A percentile compares a stretch with the other conserved stretches of the same genome.
phyloP scores from a whole-genome alignment of 2,113 vertebrate genomes.

The Pipa parva region DNA sequence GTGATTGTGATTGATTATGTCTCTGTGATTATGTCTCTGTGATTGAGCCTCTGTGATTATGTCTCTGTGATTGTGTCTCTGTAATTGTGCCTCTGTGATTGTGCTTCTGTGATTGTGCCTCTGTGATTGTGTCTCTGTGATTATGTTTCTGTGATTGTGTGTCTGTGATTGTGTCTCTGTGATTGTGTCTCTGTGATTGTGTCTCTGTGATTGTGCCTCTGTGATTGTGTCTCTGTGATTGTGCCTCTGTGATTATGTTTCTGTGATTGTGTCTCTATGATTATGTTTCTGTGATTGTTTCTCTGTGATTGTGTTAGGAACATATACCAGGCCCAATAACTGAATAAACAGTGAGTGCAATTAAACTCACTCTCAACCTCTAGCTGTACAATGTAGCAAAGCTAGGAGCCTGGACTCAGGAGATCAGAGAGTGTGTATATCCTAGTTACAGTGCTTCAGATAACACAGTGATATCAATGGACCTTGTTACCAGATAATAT shows the following conservation, averaged over 20 bases:
- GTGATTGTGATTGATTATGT: too few species aligned
- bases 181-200: conserved; percentile 24
- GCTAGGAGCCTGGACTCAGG: neutral
- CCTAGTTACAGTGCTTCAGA: neutral
- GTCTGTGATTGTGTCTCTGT: conserved; percentile 25
- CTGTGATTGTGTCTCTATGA: conserved; percentile 27
- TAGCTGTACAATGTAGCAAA: neutral
- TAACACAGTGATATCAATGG: neutral
- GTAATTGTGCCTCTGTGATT: too few species aligned
- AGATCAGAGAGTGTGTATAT: neutral
- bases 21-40: too few species aligned
- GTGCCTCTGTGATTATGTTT: too few species aligned
- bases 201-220: conserved; percentile 26
- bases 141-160: too few species aligned
- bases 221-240: conserved; percentile 27
- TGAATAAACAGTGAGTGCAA: conserved; percentile 20
- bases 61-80: too few species aligned
- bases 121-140: too few species aligned
- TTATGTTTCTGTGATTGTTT: conserved; percentile 20
- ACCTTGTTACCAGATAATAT: neutral
- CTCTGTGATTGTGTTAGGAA: conserved; percentile 17
- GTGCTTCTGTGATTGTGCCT: too few species aligned
- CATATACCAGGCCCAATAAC: conserved; percentile 26
- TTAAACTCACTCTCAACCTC: neutral
- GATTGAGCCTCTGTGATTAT: too few species aligned